Percentiles rank a stretch among this genome's conserved stretches.
Evolutionary conservation across 2,797 vertebrate species (phyloP).

Genomic region (Xerus rutilus): DNA sequence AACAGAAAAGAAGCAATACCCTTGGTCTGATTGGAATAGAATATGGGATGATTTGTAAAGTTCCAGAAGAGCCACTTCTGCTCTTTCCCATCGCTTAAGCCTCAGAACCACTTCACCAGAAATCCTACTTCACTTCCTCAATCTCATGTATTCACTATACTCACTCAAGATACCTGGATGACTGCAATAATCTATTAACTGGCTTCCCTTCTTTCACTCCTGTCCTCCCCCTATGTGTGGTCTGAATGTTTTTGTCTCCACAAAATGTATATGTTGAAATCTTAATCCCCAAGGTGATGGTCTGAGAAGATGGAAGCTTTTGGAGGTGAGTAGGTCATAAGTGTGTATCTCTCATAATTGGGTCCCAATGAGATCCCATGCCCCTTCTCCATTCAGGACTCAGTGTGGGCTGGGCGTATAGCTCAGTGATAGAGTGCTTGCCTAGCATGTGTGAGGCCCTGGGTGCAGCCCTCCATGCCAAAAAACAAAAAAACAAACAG

Average conservation of each 20-base stretch:
- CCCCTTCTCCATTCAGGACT: neutral
- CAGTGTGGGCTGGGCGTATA: too few species aligned
- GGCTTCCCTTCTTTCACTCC: neutral
- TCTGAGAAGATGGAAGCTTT: neutral
- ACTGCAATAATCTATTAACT: neutral
- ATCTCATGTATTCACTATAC: accelerated
- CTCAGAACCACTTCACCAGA: neutral
- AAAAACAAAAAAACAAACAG: too few species aligned
- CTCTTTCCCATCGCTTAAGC: neutral
- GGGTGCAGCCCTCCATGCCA: too few species aligned
- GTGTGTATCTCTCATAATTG: neutral
- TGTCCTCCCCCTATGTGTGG: neutral
- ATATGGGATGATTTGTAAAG: neutral
- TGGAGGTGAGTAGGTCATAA: neutral
- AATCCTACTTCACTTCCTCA: neutral
- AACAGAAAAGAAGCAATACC: neutral
- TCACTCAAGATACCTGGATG: neutral
- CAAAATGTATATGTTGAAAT: neutral
- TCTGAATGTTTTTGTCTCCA: neutral
- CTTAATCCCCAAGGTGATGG: neutral
- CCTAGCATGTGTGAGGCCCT: too few species aligned
- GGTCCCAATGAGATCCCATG: neutral
- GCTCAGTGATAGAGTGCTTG: too few species aligned
- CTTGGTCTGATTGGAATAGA: neutral
- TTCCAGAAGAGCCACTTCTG: neutral